Conservation (phyloP, 2,113 vertebrate species). For the Empidonax alnorum region DNA sequence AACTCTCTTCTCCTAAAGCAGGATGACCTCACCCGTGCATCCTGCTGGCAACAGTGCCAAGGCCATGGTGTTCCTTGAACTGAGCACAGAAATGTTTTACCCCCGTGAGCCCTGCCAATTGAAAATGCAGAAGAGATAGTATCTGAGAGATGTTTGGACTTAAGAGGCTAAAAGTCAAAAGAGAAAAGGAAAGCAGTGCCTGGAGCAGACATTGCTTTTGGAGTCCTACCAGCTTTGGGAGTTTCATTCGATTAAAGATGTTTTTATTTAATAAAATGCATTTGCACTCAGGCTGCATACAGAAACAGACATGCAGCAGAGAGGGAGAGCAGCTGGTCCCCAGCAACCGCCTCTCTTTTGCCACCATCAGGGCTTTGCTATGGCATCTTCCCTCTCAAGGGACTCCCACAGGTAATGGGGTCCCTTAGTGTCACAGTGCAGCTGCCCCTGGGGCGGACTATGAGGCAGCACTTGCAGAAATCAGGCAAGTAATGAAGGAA, state of each 20-base stretch:
- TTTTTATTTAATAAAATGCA: conserved; percentile 39
- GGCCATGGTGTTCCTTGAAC: background rate
- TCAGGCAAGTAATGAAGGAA: background rate
- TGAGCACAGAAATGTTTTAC: background rate
- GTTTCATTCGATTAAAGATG: background rate
- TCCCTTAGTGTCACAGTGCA: background rate
- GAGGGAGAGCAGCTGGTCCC: background rate
- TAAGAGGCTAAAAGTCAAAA: background rate
- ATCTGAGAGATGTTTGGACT: background rate
- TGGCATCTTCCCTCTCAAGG: background rate
- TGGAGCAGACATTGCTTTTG: background rate
- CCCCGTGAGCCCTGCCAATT: background rate
- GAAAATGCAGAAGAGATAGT: background rate
- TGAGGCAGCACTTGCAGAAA: background rate
- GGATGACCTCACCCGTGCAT: background rate
- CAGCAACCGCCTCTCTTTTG: background rate
- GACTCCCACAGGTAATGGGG: background rate
- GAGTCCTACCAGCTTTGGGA: background rate
- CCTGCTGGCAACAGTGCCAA: background rate
- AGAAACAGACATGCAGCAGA: background rate
- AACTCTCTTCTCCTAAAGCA: background rate
- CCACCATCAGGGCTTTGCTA: background rate
- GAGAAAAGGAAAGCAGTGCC: background rate
- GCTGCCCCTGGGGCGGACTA: background rate
- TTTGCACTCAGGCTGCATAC: background rate